A percentile compares a stretch with the other conserved stretches of the same genome.
phyloP scores from a whole-genome alignment of 2,888 invertebrate species.

The Oeneis ivallda region DNA sequence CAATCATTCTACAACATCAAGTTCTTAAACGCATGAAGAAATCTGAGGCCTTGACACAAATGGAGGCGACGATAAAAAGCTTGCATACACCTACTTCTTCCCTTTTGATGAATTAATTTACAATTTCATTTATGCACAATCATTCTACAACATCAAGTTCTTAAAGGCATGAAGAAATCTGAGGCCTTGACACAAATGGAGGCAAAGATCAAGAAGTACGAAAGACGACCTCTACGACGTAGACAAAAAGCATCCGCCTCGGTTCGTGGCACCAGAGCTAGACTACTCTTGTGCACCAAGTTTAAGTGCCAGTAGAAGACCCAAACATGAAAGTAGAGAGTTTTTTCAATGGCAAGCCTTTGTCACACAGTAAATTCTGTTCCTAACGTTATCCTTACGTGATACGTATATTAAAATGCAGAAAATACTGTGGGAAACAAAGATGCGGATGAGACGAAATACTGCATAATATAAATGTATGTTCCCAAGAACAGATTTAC shows the following conservation, averaged over 20 bases:
- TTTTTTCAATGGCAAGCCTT: conserved; percentile 97
- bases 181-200: conserved; percentile 96
- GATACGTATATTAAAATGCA: no score
- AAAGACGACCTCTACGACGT: conserved; percentile 96
- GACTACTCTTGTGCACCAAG: conserved; percentile 89
- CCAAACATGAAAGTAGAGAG: conserved; percentile 98
- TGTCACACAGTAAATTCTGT: conserved; percentile 88
- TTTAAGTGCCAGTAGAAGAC: conserved; percentile 96
- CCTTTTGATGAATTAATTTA: conserved; percentile 6
- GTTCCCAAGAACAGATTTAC: conserved; percentile 94
- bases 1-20: conserved; percentile 95
- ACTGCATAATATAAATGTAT: neutral
- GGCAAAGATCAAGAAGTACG: conserved; percentile 96
- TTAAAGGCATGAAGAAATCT: conserved; percentile 95
- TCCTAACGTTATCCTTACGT: neutral
- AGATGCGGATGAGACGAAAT: neutral
- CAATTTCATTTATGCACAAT: conserved; percentile 78
- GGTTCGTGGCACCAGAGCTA: conserved; percentile 94
- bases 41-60: conserved; percentile 93
- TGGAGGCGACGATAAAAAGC: conserved; percentile 95
- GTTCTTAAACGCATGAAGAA: conserved; percentile 96
- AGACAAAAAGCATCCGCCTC: conserved; percentile 94
- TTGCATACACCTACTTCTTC: neutral
- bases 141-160: conserved; percentile 95
- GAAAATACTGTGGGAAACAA: neutral